Evolutionary conservation across 2,113 vertebrate species (phyloP).

Genomic region (Talpa occidentalis): DNA sequence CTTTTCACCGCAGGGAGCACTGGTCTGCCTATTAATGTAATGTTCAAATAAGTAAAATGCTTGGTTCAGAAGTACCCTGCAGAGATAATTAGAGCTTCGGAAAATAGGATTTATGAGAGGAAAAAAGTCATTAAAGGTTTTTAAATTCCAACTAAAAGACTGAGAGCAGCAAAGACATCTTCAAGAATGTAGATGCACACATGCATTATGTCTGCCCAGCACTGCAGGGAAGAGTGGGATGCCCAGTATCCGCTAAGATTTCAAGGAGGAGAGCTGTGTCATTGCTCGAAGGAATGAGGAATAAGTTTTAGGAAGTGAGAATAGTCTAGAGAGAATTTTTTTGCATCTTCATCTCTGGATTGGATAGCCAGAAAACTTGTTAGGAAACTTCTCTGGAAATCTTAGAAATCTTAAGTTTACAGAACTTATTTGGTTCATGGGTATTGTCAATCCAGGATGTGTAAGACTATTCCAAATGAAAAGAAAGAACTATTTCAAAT

Average conservation of each 20-base stretch:
- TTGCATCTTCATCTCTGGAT: not conserved
- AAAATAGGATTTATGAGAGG: not conserved
- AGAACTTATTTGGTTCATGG: not conserved
- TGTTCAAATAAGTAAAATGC: not conserved
- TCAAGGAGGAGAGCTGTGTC: not conserved
- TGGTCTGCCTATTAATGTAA: not conserved
- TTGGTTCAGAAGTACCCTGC: not conserved
- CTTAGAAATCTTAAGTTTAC: not conserved
- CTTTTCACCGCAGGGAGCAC: not conserved
- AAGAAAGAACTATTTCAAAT: slow-evolving; percentile 28
- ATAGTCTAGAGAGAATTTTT: not conserved
- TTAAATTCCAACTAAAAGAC: not conserved
- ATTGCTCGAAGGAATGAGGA: not conserved
- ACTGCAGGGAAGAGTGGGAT: not conserved
- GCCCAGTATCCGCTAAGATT: not conserved
- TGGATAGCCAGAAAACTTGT: not conserved
- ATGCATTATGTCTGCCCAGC: not conserved
- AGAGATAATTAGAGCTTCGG: not conserved
- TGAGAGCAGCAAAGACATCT: not conserved
- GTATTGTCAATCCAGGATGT: not conserved
- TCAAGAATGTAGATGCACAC: not conserved
- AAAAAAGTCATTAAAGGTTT: not conserved
- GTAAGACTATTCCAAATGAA: not conserved
- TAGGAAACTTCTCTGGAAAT: not conserved
- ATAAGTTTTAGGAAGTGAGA: not conserved